Evolutionary conservation across 1,140 invertebrate species (phyloP).

Genomic region (Drosophila baimaii): DNA sequence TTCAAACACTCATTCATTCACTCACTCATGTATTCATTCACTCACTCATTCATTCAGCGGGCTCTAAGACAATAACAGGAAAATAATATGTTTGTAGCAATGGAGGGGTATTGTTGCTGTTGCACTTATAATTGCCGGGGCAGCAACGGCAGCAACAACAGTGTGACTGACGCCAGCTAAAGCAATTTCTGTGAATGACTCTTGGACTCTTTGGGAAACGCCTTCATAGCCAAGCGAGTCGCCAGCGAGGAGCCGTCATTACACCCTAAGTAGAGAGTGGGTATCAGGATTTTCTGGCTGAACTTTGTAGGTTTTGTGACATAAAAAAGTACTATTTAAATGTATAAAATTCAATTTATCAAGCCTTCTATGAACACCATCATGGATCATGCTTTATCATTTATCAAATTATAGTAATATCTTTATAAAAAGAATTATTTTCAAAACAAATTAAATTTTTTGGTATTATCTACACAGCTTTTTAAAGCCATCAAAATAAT

Average conservation of each 20-base stretch:
- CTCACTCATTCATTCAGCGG: conserved; percentile 36
- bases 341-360: too few species aligned
- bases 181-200: conserved; percentile 75
- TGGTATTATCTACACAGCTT: too few species aligned
- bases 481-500: too few species aligned
- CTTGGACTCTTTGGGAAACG: conserved; percentile 44
- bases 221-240: conserved; percentile 38
- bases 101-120: conserved; percentile 27
- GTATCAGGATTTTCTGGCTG: neutral
- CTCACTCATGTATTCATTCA: conserved; percentile 48
- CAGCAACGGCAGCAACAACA: conserved; percentile 14
- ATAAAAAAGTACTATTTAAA: neutral
- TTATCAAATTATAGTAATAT: too few species aligned
- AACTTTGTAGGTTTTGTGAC: neutral
- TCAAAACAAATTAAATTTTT: too few species aligned
- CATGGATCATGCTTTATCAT: too few species aligned
- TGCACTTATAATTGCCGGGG: conserved; percentile 64
- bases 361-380: too few species aligned
- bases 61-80: conserved; percentile 70
- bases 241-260: conserved; percentile 43
- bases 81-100: conserved; percentile 61
- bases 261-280: conserved; percentile 8
- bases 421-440: too few species aligned
- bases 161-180: conserved; percentile 64
- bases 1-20: conserved; percentile 64